Base-by-base conservation (phyloP, 2,113 vertebrate genomes). In the Seriola aureovittata region DNA sequence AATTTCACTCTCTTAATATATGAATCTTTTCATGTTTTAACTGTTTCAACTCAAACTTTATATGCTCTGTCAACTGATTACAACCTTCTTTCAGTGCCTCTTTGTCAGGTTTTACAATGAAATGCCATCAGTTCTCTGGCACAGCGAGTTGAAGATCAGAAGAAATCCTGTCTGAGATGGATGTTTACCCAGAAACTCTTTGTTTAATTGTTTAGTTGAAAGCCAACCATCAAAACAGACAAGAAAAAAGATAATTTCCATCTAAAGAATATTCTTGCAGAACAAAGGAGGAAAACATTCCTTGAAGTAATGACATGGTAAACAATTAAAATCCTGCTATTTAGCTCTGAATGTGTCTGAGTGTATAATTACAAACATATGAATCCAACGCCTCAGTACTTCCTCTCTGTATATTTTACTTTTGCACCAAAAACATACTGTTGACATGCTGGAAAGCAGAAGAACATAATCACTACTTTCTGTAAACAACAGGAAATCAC, bases 191-290 rank as follows among this genome's bases (percentile, higher is more conserved):
- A 42, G 16, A 19, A 67, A 62, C 8, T 0, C 9, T 62, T 25
- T 0, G 29, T 67, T 71, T 66, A 36, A 34, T 44, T 12, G 29
- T 73, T 23, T 14, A 32, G 21, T 68, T 32, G 46, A 46, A 48
- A 67, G 8, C 14, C 14, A 50, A 32, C 1, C 4, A 38, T 76
- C 21, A 50, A 60, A 68, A 60, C 32, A 40, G n/a, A 17, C 4
- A 42, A 2, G 32, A 29, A 0, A 34, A 55, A 0, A 19, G 0
- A n/a, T n/a, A n/a, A n/a, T n/a, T n/a, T n/a, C 16, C 3, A 11
- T 64, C 48, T 68, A n/a, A 48, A 75, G 36, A 25, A n/a, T 12
- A 11, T 80, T 48, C 8, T n/a, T 29, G 8, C 23, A 44, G 19
- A 64, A 36, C 17, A 80, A 60, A 78, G 21, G n/a, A 48, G 9